Percentiles rank a stretch among this genome's conserved stretches.
Conservation (phyloP, 2,113 vertebrate genomes). For the Nibea albiflora region DNA sequence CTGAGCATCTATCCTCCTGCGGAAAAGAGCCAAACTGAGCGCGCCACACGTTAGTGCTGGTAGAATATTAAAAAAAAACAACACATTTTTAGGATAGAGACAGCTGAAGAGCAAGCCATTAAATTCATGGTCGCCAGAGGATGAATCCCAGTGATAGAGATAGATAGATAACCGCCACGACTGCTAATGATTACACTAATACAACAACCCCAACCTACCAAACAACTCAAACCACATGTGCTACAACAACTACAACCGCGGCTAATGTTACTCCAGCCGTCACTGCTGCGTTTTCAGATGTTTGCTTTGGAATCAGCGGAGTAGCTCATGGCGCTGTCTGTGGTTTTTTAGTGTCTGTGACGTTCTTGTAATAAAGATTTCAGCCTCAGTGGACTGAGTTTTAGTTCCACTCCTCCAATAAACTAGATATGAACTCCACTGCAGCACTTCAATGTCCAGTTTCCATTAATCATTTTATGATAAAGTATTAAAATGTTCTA, state of each 20-base stretch:
- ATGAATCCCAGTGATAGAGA: no score
- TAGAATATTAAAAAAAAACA: no score
- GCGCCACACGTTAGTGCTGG: no score
- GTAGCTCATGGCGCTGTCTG: neutral
- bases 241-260: neutral
- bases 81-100: no score
- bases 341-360: neutral
- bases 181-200: neutral
- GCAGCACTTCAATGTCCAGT: conserved; percentile 54
- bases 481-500: conserved; percentile 69
- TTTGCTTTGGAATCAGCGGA: neutral
- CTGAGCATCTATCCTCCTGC: no score
- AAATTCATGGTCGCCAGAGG: no score
- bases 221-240: neutral
- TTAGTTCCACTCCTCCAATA: neutral
- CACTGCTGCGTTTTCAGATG: neutral
- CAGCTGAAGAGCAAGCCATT: no score
- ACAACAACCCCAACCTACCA: neutral
- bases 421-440: conserved; percentile 27
- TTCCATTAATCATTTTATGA: conserved; percentile 64
- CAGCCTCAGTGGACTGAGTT: neutral
- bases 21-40: no score
- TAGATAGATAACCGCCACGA: neutral
- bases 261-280: neutral
- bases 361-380: neutral